Conservation (phyloP, 2,797 vertebrate species). For the Lemur catta region DNA sequence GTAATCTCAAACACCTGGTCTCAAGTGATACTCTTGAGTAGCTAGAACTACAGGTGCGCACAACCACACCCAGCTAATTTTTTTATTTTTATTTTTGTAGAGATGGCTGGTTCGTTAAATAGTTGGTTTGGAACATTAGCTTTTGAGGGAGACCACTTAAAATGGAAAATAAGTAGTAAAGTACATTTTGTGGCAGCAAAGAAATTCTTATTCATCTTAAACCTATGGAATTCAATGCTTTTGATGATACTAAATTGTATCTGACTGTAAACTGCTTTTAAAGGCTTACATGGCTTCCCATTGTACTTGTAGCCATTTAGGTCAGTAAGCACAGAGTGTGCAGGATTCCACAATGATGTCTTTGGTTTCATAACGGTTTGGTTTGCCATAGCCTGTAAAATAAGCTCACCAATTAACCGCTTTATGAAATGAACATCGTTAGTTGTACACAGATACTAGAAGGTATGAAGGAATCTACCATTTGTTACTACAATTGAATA, state of each 20-base stretch:
- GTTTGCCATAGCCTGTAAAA: not conserved
- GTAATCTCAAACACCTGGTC: not conserved
- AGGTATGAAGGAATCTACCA: not conserved
- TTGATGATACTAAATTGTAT: constrained; percentile 10
- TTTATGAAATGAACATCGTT: not conserved
- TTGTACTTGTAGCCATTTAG: not conserved
- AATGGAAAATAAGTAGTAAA: constrained; percentile 8
- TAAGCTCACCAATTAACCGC: not conserved
- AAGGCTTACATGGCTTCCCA: not conserved
- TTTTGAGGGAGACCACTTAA: constrained; percentile 10
- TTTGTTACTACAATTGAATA: not conserved
- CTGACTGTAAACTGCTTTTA: not conserved
- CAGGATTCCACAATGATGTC: not conserved
- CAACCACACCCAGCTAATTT: not conserved
- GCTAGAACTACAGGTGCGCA: not conserved
- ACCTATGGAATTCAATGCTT: not conserved
- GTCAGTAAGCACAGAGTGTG: not conserved
- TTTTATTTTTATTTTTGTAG: not conserved
- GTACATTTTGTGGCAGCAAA: constrained; percentile 33
- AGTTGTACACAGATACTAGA: not conserved
- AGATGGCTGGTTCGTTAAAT: not conserved
- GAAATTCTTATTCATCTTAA: not conserved
- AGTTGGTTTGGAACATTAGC: constrained; percentile 1
- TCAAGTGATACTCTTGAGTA: not conserved
- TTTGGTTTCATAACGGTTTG: constrained; percentile 26